Evolutionary conservation across 2,797 vertebrate species (phyloP), one percentile per base, ranked within the genome.

Genomic region (Ara ararauna): DNA sequence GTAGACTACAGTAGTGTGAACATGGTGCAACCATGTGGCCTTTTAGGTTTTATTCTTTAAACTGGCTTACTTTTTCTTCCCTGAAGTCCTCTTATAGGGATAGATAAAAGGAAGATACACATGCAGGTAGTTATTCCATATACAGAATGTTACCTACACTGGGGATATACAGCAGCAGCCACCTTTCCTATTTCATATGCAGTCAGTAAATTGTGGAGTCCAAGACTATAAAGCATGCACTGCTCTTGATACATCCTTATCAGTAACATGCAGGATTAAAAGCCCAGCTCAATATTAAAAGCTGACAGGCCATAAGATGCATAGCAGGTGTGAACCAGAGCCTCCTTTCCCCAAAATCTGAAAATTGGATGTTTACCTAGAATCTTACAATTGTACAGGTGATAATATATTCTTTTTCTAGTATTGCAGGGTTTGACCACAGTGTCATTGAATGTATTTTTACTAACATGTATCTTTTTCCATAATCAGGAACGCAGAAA

Each of bases 1-100:
- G 42, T 4, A 89, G 34, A 53, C 19, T 13, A 70, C 14, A 67
- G n/a, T 82, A 77, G 19, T n/a, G 19, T 42, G 56, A 90, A 77
- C 26, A 42, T 1, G 29, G 27, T 34, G 11, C 20, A 94, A 88
- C 16, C 0, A 0, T 5, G 11, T 11, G 38, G 64, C 24, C 40
- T 60, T 85, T 38, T 12, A 68, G 11, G 38, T 66, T 79, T 60
- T 54, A 23, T 42, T 76, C 34, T 92, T 64, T 74, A 60, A 91
- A 56, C 13, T 64, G 13, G 7, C 19, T 86, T 56, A 29, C 20
- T 58, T 89, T 71, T 83, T 58, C 60, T 76, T 82, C 34, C 34
- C 54, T 58, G 58, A 70, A 90, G 81, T 76, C 8, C 15, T 73
- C 32, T 45, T 64, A 74, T 0, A 65, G 16, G 6, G 17, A 19